Evolutionary conservation across 2,113 vertebrate species (phyloP), one percentile per base, ranked within the genome.

Genomic region (Glareola pratincola): DNA sequence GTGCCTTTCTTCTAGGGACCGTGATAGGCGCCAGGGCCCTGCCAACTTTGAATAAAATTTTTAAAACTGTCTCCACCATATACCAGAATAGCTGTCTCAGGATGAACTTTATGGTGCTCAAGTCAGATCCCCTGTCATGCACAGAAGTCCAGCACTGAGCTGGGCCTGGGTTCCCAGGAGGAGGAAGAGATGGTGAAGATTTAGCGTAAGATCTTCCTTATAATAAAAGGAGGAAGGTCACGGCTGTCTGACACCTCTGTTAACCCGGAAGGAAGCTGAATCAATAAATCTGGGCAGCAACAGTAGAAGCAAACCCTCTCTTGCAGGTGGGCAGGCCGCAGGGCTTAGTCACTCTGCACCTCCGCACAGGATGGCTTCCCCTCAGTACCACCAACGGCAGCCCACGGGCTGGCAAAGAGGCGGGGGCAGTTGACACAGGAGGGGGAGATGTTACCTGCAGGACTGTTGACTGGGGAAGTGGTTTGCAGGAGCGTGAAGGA

Each of bases 381-480:
- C 32, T 84, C 90, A 59, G 64, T 41, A 78, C 39, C 21, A 36
- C 39, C 69, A 86, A 67, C 1, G 7, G 60, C 47, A 89, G 78
- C 30, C 66, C 75, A 64, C 0, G 0, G 48, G 30, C 50, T 69
- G 64, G 47, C 4, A 4, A 90, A 62, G 57, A 78, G 5, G 2
- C 69, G 27, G 22, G 34, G 34, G 9, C 26, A 64, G 53, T 22
- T 93, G 90, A 63, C n/a, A 83, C 10, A 73, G 43, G 24, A 92
- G 36, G 12, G 43, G 29, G 26, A 94, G 92, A 85, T 91, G 71
- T 23, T 91, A 56, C 57, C 47, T 83, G 56, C 88, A 63, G 90
- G 56, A 76, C n/a, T 84, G 47, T 1, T 1, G 12, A 30, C n/a
- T 41, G 34, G 56, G 66, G 76, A 86, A 95, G 85, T 91, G 90